Base-by-base conservation (phyloP, 2,797 vertebrate genomes). In the Acrocephalus scirpaceus region DNA sequence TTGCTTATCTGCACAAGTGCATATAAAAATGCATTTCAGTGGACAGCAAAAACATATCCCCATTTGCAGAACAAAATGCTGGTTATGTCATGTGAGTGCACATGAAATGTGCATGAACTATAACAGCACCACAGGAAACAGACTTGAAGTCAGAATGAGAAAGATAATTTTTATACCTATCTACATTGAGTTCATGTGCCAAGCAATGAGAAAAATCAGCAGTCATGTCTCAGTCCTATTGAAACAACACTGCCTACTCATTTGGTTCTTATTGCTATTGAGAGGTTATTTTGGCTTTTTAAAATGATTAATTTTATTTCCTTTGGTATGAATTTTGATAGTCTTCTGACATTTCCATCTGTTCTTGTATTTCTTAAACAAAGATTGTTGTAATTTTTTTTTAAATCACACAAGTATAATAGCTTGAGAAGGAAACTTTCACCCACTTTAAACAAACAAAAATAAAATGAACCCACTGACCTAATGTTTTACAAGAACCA, bases 401-500 rank as follows among this genome's bases (percentile, higher is more conserved):
- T 5, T 10, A 57, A 86, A 78, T 77, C 73, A 71, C 71, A 70
- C 53, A 61, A 91, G 72, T 86, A 29, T 54, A 88, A 92, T 81
- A 86, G 47, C 80, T 97, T 62, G 82, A 90, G 87, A 91, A 92
- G 91, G 81, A 95, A 95, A 93, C 92, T 95, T 95, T 95, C 92
- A 95, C 93, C 92, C 76, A 88, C 65, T 96, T 95, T 87, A 90
- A 96, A 92, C 80, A 66, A 85, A 84, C 89, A 91, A 83, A 76
- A 96, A 88, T 92, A 93, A 79, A 96, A 71, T 83, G 84, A 97
- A 96, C 87, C 64, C 90, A 94, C 73, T 96, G 95, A 95, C 91
- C 95, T 95, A 90, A 91, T 95, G 71, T 96, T 97, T 98, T 98
- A 97, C 93, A 97, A 96, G 84, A 96, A 94, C 90, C 95, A 96